Percentiles rank a stretch among this genome's conserved stretches.
These are phyloP conservation scores for Caenorhabditis panamensis DNA, from an alignment of 2,888 invertebrate genomes.

Conservation along the genomic window DNA sequence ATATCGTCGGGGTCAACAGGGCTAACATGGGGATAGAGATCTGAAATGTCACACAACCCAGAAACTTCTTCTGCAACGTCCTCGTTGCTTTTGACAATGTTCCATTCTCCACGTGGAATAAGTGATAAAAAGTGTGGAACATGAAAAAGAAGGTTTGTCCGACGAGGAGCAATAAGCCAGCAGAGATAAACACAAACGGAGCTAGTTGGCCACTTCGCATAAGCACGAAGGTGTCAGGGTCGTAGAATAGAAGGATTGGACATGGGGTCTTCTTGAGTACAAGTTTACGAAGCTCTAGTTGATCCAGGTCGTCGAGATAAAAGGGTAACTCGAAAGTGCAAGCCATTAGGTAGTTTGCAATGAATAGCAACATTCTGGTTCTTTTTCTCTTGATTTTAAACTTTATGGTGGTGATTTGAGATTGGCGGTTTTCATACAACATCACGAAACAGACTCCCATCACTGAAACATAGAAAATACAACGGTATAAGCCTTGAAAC, in stretches of 20 bases:
- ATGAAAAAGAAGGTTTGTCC: constrained; percentile 20
- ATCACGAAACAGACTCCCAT: constrained; percentile 28
- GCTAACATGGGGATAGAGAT: no score
- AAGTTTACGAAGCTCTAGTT: constrained; percentile 25
- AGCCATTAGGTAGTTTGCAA: not conserved
- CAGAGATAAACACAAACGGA: constrained; percentile 18
- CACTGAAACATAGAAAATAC: no score
- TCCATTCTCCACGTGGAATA: not conserved
- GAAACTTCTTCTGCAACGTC: not conserved
- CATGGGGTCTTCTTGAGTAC: constrained; percentile 22
- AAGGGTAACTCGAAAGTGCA: constrained; percentile 16
- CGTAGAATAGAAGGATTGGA: constrained; percentile 33
- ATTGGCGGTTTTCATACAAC: constrained; percentile 49
- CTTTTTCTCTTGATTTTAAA: constrained; percentile 24
- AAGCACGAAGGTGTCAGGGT: constrained; percentile 1
- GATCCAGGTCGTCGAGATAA: constrained; percentile 40
- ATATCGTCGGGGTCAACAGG: constrained; percentile 6
- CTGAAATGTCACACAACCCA: not conserved
- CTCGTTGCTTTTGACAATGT: not conserved
- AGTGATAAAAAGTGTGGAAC: constrained; percentile 12
- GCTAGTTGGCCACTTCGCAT: constrained; percentile 33
- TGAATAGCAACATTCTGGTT: constrained; percentile 17
- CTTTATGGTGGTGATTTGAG: constrained; percentile 39
- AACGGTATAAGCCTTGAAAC: no score
- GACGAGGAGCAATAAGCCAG: no score